phyloP scores from a whole-genome alignment of 2,797 vertebrate species.

The Salmo trutta region DNA sequence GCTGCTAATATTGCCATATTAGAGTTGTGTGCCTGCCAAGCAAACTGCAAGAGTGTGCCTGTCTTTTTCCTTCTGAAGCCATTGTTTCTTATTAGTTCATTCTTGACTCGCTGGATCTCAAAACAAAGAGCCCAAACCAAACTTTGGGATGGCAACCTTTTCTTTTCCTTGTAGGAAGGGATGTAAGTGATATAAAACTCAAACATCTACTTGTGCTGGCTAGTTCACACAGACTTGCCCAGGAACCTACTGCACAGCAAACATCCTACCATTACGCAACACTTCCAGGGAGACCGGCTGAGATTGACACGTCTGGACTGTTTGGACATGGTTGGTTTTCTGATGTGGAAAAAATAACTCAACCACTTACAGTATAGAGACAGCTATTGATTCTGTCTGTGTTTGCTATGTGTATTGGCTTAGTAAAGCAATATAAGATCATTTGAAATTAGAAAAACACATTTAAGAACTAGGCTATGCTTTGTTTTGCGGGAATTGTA shows the following conservation, averaged over 20 bases:
- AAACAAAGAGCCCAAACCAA: not conserved
- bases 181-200: constrained; percentile 31
- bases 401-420: not conserved
- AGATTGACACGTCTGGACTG: constrained; percentile 10
- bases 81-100: not conserved
- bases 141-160: constrained; percentile 17
- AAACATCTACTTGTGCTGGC: constrained; percentile 28
- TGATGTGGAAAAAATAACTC: not conserved
- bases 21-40: not conserved
- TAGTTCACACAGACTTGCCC: constrained; percentile 27
- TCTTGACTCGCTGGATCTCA: constrained; percentile 5
- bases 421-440: not conserved
- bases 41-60: not conserved
- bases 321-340: not conserved
- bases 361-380: not conserved
- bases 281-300: constrained; percentile 16
- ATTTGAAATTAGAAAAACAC: too few species aligned
- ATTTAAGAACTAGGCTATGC: too few species aligned
- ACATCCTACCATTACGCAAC: constrained; percentile 40
- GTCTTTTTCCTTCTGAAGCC: not conserved
- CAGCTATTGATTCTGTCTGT: not conserved
- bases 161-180: constrained; percentile 21
- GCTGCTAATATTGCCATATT: not conserved
- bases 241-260: constrained; percentile 20
- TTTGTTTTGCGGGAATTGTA: too few species aligned